phyloP scores from a whole-genome alignment of 2,797 vertebrate species.

The Muscicapa striata region DNA sequence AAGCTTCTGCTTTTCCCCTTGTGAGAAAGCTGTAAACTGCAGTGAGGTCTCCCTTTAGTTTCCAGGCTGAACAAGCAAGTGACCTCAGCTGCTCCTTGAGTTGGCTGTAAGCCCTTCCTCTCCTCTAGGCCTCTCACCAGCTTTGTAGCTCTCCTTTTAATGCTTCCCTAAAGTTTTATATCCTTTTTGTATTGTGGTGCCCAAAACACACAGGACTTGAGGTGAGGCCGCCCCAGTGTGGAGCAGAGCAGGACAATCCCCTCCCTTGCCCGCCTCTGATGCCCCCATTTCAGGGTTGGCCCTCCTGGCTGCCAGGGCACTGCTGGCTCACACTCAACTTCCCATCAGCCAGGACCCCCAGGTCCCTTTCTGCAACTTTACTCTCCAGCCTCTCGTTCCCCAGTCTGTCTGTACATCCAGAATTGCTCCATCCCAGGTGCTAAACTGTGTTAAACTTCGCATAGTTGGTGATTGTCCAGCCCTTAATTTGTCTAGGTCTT shows the following conservation, averaged over 20 bases:
- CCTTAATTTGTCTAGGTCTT: neutral
- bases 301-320: neutral
- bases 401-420: neutral
- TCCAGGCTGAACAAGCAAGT: neutral
- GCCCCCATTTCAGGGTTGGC: fast-evolving
- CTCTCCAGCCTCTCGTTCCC: neutral
- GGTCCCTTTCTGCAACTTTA: neutral
- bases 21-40: neutral
- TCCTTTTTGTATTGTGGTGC: neutral
- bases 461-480: neutral
- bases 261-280: fast-evolving
- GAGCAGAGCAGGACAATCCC: neutral
- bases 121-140: neutral
- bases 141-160: neutral
- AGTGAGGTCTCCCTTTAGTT: neutral
- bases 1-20: neutral
- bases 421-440: neutral
- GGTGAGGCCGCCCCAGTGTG: fast-evolving
- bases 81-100: neutral
- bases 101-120: neutral
- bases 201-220: neutral
- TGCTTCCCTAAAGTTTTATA: neutral
- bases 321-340: neutral
- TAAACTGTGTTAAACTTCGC: neutral
- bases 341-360: fast-evolving